A percentile compares a stretch with the other conserved stretches of the same genome.
These are phyloP conservation scores for Trematomus bernacchii DNA, from an alignment of 2,797 vertebrate species.

Conservation along the genomic window DNA sequence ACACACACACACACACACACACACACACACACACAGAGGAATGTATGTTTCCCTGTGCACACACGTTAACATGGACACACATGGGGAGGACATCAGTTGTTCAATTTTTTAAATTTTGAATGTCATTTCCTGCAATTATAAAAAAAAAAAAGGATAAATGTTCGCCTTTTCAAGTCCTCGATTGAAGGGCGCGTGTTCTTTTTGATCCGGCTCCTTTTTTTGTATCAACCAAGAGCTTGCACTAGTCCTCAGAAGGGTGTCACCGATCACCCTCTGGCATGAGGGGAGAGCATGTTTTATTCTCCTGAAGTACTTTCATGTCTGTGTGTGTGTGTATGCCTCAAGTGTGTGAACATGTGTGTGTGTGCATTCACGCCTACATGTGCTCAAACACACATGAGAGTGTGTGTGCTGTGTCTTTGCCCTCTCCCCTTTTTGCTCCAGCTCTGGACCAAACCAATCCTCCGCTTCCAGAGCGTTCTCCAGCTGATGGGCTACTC, in stretches of 20 bases:
- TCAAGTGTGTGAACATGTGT: slow-evolving; percentile 24
- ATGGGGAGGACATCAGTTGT: slow-evolving; percentile 41
- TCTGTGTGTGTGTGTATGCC: slow-evolving; percentile 18
- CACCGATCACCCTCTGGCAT: slow-evolving; percentile 57
- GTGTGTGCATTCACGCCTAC: neutral
- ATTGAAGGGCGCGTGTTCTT: slow-evolving; percentile 48
- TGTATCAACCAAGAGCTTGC: slow-evolving; percentile 54
- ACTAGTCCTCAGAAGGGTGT: slow-evolving; percentile 60
- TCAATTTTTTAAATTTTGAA: slow-evolving; percentile 45
- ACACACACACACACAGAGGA: too few relatives aligned
- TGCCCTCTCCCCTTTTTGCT: slow-evolving; percentile 21
- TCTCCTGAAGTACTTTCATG: slow-evolving; percentile 63
- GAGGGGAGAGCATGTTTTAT: slow-evolving; percentile 61
- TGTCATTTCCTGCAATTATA: slow-evolving; percentile 53
- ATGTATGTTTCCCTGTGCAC: slow-evolving; percentile 4
- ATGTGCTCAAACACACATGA: neutral
- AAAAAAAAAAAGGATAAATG: slow-evolving; percentile 55
- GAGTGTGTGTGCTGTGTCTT: slow-evolving; percentile 14
- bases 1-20: neutral
- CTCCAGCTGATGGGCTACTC: slow-evolving; percentile 54
- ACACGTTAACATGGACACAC: slow-evolving; percentile 24
- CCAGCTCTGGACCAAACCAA: slow-evolving; percentile 41
- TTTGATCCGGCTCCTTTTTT: slow-evolving; percentile 48
- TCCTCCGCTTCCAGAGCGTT: slow-evolving; percentile 42
- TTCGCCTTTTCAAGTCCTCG: slow-evolving; percentile 38